Evolutionary conservation across 2,797 vertebrate genomes (phyloP).

Genomic region (Bovichtus variegatus): DNA sequence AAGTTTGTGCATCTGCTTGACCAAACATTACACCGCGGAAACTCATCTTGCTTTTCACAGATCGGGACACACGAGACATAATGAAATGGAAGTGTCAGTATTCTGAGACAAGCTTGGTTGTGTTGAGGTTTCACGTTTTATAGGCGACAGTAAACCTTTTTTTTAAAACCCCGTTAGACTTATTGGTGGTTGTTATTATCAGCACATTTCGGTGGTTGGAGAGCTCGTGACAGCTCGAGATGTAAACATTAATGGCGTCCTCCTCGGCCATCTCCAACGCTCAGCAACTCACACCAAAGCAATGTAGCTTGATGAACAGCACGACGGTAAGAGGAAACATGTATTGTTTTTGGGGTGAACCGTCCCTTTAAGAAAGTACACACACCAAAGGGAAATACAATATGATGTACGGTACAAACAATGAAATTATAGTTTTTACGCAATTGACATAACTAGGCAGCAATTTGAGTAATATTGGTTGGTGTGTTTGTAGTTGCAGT

Average conservation of each 20-base stretch:
- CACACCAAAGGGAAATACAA: too few species aligned
- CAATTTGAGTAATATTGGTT: constrained; percentile 19
- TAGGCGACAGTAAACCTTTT: background rate
- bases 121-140: background rate
- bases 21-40: background rate
- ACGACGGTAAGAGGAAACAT: too few species aligned
- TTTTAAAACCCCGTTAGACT: background rate
- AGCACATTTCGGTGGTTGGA: background rate
- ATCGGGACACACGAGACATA: background rate
- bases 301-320: too few species aligned
- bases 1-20: background rate
- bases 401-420: too few species aligned
- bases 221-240: too few species aligned
- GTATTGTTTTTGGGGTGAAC: too few species aligned
- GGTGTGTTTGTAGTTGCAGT: constrained; percentile 26
- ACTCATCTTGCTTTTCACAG: background rate
- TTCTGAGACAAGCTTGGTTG: too few species aligned
- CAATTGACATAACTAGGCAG: constrained; percentile 4
- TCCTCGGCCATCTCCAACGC: too few species aligned
- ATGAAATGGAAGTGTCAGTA: background rate
- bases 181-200: background rate
- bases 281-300: too few species aligned
- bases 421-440: background rate
- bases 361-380: too few species aligned
- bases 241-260: too few species aligned